phyloP scores from a whole-genome alignment of 2,113 vertebrate species.

The Xenopus borealis region DNA sequence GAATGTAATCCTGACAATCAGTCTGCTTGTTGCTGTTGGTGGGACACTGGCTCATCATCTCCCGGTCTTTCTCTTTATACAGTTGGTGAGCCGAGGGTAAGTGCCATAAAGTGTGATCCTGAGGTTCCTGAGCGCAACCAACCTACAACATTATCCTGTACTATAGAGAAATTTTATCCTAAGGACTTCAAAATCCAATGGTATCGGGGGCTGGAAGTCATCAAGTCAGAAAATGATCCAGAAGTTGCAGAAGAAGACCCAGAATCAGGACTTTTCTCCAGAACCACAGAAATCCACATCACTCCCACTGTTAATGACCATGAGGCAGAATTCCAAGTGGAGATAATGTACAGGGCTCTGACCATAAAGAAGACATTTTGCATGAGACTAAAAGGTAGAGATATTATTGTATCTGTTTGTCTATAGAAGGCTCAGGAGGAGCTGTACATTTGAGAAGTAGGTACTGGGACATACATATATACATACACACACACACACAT shows the following conservation, averaged over 20 bases:
- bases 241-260: neutral
- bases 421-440: no score
- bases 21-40: no score
- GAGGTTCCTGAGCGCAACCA: slow-evolving; percentile 11
- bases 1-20: no score
- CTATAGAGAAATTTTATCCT: slow-evolving; percentile 10
- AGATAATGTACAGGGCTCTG: neutral
- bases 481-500: no score
- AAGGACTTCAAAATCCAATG: slow-evolving; percentile 9
- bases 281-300: slow-evolving; percentile 1
- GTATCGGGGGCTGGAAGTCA: slow-evolving; percentile 12
- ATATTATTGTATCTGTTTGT: no score
- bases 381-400: neutral
- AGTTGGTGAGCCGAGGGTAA: slow-evolving; percentile 30
- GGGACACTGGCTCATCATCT: no score
- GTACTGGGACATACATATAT: no score
- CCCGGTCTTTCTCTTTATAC: neutral
- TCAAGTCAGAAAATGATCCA: neutral
- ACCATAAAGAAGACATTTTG: neutral
- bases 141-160: slow-evolving; percentile 24
- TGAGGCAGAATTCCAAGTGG: slow-evolving; percentile 15
- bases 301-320: neutral
- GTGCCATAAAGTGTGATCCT: slow-evolving; percentile 25
- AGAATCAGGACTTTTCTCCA: slow-evolving; percentile 10
- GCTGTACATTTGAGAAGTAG: no score